Evolutionary conservation across 2,113 vertebrate genomes (phyloP), one percentile per base, ranked within the genome.

Genomic region (Limnothrissa miodon): DNA sequence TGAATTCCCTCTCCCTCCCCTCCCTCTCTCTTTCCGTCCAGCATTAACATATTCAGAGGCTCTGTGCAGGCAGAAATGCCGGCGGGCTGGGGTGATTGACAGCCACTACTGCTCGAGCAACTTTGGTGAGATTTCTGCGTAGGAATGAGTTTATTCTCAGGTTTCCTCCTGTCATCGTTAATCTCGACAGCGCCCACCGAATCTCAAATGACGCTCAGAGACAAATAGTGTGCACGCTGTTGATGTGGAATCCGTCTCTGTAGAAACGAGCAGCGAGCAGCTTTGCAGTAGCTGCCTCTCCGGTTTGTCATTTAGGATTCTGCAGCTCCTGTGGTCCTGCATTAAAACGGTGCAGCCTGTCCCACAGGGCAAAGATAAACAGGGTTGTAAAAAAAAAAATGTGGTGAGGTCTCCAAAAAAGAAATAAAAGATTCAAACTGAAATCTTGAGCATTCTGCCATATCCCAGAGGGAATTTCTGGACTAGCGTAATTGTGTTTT

Each of bases 41-140:
- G 98, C 91, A 90, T 90, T 96, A 87, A 99, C 97, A 91, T 97
- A 98, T 86, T 98, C 98, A 0, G 91, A 94, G 86, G 93, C 95
- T 21, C 88, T 96, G 48, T 99, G 98, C 93, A 96, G 96, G 89
- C 97, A 96, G 85, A 98, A 98, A 91, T 99, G 98, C 87, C 97
- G 94, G 91, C 93, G 96, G 87, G 93, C 84, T 0, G 96, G 97
- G 84, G 97, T 94, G 81, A 93, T 97, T 25, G 95, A 98, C 92
- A 97, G 95, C 91, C 95, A 95, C 92, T 97, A 94, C 1, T 97
- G 96, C 88, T 94, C 94, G 6, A 97, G 95, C 88, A 92, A 96
- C 89, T 97, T 97, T 0, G 96, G 96, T 97, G 95, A 94, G 94
- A 85, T 86, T 82, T 88, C 84, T 83, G 85, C 45, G 87, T 87